Evolutionary conservation across 2,888 invertebrate species (phyloP), one percentile per base, ranked within the genome.

Genomic region (Rhyacophila evoluta): DNA sequence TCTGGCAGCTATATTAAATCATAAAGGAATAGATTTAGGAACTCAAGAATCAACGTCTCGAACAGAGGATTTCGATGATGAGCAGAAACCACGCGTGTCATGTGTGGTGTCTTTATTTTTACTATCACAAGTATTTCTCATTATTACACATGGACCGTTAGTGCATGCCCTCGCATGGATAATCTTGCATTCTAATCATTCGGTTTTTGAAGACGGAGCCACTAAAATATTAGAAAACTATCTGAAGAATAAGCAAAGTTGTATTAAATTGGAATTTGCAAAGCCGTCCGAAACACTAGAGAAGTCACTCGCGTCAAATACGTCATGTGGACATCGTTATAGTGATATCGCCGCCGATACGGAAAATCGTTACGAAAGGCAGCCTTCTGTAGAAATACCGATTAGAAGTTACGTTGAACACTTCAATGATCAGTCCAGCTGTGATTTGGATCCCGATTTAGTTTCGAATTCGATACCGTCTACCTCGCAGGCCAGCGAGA

Each of bases 61-160:
- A 83, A 76, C 86, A 10, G 89, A 89, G 0, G 85, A 78, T 2
- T 68, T 89, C 6, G 91, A 92, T 68, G 92, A 92, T 68, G 91
- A 91, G 83, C 85, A 85, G 5, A 92, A 93, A 86, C 93, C 93
- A 2, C 93, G 95, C 81, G 95, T 97, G 0, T 97, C 97, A 79
- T 95, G 95, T 81, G 96, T 98, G 8, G 97, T 98, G 2, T 93
- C 98, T 0, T 88, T 98, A 80, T 98, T 97, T 89, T 89, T 98
- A 78, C 88, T 98, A 80, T 97, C 98, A 0, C 95, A 98, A 92
- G 97, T 99, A 70, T 98, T 98, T 89, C 90, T 98, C 78, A 98
- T 98, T 82, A 93, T 98, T 82, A 95, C 95, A 1, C 97, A 98
- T 86, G 93, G 94, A 0, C 97, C 98, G 0, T 91, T 99, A 83